Percentiles rank a stretch among this genome's conserved stretches.
Conservation (phyloP, 2,113 vertebrate genomes). For the Dissostichus mawsoni region DNA sequence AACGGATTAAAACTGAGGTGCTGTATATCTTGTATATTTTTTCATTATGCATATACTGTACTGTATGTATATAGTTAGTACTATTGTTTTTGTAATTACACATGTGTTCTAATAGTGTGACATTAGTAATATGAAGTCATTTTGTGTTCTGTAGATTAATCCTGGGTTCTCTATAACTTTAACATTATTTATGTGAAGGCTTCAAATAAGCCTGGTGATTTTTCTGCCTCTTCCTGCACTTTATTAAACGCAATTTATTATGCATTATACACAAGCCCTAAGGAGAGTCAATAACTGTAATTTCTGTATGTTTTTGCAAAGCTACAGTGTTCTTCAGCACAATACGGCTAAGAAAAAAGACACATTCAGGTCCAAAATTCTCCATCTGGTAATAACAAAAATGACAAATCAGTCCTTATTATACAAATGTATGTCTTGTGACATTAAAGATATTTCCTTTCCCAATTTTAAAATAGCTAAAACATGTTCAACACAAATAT, state of each 20-base stretch:
- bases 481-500: neutral
- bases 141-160: too few relatives aligned
- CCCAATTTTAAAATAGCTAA: neutral
- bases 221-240: too few relatives aligned
- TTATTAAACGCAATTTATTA: neutral
- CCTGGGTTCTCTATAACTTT: too few relatives aligned
- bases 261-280: neutral
- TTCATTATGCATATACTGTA: too few relatives aligned
- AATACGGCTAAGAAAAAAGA: neutral
- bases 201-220: too few relatives aligned
- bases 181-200: too few relatives aligned
- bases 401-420: neutral
- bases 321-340: neutral
- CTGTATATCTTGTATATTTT: neutral
- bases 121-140: too few relatives aligned
- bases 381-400: neutral
- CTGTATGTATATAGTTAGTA: too few relatives aligned
- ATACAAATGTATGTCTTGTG: neutral
- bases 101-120: too few relatives aligned
- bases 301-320: neutral
- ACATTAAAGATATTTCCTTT: neutral
- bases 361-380: neutral
- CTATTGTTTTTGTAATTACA: too few relatives aligned
- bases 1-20: neutral
- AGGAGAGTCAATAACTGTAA: neutral